phyloP scores from a whole-genome alignment of 2,113 vertebrate genomes.

The Sciurus niger region DNA sequence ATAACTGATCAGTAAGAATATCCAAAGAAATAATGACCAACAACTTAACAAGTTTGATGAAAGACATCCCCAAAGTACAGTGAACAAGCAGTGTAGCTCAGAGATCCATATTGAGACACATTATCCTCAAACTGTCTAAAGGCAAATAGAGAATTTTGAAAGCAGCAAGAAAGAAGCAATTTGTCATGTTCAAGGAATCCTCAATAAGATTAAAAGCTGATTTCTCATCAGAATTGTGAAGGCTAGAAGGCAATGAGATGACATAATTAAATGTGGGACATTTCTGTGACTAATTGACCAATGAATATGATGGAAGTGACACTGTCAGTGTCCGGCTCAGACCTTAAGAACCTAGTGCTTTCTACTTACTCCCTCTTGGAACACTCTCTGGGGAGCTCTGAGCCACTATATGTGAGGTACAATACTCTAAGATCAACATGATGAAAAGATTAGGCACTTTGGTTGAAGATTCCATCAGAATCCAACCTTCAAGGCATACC shows the following conservation, averaged over 20 bases:
- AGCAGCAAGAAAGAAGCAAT: background rate
- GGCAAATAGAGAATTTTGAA: background rate
- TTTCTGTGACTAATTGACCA: too few relatives aligned
- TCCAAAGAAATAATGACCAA: background rate
- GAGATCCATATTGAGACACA: background rate
- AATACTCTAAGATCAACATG: background rate
- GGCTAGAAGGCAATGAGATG: background rate
- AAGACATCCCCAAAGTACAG: background rate
- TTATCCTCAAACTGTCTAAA: background rate
- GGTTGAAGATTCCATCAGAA: background rate
- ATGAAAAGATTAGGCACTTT: background rate
- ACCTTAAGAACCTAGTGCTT: background rate
- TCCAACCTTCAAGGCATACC: background rate
- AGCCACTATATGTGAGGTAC: background rate
- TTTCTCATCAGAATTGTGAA: background rate
- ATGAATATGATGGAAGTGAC: background rate
- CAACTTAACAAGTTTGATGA: background rate
- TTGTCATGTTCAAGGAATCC: background rate
- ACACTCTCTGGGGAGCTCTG: background rate
- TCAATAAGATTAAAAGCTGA: background rate
- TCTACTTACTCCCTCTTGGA: background rate
- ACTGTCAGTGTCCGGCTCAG: background rate
- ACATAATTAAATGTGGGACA: background rate
- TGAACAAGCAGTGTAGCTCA: background rate
- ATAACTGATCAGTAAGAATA: background rate